Base-by-base conservation (phyloP, 2,888 invertebrate species). In the Cyrtodaria siliqua region DNA sequence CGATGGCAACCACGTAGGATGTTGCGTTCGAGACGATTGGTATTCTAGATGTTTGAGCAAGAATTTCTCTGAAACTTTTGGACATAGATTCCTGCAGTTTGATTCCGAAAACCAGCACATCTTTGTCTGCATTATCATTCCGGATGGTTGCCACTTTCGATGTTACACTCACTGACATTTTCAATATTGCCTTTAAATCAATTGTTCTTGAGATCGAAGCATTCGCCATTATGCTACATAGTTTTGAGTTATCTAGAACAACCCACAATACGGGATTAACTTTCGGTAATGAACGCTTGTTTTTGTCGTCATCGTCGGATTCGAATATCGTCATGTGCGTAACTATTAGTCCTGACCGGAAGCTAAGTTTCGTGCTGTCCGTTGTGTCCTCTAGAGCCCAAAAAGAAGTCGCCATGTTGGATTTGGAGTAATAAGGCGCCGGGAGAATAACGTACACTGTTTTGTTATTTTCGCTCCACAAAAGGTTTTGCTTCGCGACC, bases 1-100 rank as follows among this genome's bases (percentile, higher is more conserved):
- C 61, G 2, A 61, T 24, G 12, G 61, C 61, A 18, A 61, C 24
- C 27, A 61, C 33, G 26, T 12, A 61, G 3, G 47, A 18, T 9
- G 20, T 47, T 47, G 6, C 4, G 18, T 47, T 20, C 16, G 18
- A 16, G 4, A 16, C 16, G 8, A 4, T 47, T 16, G 61, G 20
- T 23, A 38, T 16, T 8, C 24, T 66, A 4, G 9, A 29, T 16
- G 40, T 44, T 29, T 1, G 18, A 23, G 8, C 1, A 12, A 2
- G 23, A 8, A 23, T 2, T 16, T 16, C 14, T 27, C 8, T 2
- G 18, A 42, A 4, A 2, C 29, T 6, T 12, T 27, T 50, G 12
- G 33, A 8, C 33, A 8, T 4, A 8, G 33, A 12, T 33, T 33
- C 33, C 12, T 33, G 20, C 4, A 4, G 16, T 47, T 47, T 20